Conservation (phyloP, 92 coral and sea anemone genomes). For the Umimayanthus chanpuru region DNA sequence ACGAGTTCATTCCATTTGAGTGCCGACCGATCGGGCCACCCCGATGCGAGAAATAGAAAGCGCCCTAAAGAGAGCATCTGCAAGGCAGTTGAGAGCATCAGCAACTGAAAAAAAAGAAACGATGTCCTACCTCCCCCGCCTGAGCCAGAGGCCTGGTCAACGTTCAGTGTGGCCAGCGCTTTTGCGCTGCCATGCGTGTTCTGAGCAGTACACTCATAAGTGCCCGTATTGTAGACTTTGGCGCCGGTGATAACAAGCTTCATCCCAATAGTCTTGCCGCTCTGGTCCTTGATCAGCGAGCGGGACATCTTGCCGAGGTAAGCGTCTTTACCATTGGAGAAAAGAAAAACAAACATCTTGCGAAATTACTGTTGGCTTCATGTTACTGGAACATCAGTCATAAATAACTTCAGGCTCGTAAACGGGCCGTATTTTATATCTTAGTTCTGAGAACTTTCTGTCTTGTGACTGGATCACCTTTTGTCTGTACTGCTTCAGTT, state of each 20-base stretch:
- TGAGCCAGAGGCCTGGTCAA: constrained; percentile 54
- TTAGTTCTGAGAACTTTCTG: no score
- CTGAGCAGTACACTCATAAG: constrained; percentile 71
- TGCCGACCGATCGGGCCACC: no score
- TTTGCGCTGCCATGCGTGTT: constrained; percentile 64
- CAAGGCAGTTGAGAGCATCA: neutral
- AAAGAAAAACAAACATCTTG: neutral
- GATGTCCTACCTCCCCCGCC: constrained; percentile 51
- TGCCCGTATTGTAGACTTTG: constrained; percentile 61
- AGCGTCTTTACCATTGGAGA: constrained; percentile 40
- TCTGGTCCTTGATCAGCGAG: constrained; percentile 41
- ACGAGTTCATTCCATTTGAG: neutral
- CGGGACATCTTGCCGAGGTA: constrained; percentile 73
- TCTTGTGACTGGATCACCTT: no score
- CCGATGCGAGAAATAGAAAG: neutral
- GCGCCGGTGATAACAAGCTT: constrained; percentile 63
- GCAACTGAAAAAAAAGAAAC: no score
- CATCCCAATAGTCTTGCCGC: constrained; percentile 61
- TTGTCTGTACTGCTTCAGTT: no score
- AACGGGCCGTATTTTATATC: no score
- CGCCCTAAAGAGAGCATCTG: neutral
- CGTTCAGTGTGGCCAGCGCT: constrained; percentile 54
- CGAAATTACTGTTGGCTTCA: neutral
- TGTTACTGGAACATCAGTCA: neutral
- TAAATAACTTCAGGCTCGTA: neutral